Evolutionary conservation across 2,888 invertebrate species (phyloP).

Genomic region (Slavum lentiscoides): DNA sequence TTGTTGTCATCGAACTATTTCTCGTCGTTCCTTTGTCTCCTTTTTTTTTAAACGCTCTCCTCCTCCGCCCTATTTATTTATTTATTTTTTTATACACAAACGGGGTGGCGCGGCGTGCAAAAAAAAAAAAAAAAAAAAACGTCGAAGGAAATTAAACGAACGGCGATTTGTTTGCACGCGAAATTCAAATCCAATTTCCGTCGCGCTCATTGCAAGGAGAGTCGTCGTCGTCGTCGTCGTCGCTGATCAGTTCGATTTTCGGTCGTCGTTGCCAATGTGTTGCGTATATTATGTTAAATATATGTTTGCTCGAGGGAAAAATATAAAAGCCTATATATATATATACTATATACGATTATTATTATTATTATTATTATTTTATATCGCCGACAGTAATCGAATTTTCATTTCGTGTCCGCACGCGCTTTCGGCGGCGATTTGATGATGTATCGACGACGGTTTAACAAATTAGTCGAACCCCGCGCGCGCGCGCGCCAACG

Average conservation of each 20-base stretch:
- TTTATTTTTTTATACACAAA: neutral
- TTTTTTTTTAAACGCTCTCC: slow-evolving; percentile 35
- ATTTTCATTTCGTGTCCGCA: slow-evolving; percentile 6
- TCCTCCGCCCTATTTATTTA: neutral
- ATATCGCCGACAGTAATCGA: slow-evolving; percentile 23
- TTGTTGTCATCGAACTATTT: neutral
- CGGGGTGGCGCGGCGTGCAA: neutral
- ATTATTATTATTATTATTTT: neutral
- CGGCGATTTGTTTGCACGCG: slow-evolving; percentile 50
- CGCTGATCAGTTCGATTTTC: slow-evolving; percentile 49
- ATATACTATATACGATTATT: neutral
- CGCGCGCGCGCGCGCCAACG: no score
- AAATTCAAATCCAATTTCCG: slow-evolving; percentile 53
- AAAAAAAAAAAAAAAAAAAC: neutral
- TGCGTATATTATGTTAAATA: no score
- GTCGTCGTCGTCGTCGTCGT: slow-evolving; percentile 26
- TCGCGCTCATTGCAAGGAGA: neutral
- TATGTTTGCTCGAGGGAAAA: slow-evolving; percentile 18
- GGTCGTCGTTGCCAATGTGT: neutral
- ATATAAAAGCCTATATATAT: slow-evolving; percentile 6
- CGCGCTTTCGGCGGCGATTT: neutral
- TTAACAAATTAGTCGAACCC: slow-evolving; percentile 26
- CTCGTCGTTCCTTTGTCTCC: slow-evolving; percentile 36
- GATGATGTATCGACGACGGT: neutral
- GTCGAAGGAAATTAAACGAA: slow-evolving; percentile 39